phyloP scores from a whole-genome alignment of 2,113 vertebrate species.

The Isurus oxyrinchus region DNA sequence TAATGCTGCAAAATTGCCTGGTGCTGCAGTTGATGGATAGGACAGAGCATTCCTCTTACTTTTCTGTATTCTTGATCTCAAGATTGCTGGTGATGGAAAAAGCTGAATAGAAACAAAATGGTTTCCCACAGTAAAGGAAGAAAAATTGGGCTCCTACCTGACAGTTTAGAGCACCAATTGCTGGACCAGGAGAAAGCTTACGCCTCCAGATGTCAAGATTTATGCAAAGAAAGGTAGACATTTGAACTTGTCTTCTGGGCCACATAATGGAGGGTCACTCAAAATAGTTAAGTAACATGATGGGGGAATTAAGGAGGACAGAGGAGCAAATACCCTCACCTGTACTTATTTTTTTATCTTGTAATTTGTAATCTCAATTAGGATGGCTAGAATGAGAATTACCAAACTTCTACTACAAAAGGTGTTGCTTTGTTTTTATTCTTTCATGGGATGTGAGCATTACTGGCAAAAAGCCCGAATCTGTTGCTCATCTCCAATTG shows the following conservation, averaged over 20 bases:
- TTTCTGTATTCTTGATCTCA: background rate
- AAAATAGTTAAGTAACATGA: background rate
- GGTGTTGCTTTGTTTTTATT: too few species aligned
- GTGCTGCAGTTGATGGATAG: background rate
- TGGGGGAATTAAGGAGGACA: background rate
- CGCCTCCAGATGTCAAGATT: background rate
- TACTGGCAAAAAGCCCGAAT: too few species aligned
- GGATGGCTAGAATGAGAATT: background rate
- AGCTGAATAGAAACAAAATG: background rate
- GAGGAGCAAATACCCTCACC: background rate
- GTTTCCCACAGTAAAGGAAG: background rate
- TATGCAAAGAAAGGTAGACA: background rate
- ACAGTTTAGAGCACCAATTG: background rate
- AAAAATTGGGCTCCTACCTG: background rate
- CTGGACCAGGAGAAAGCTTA: background rate
- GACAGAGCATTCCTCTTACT: background rate
- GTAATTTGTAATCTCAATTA: background rate
- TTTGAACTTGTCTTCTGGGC: background rate
- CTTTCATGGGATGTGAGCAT: too few species aligned
- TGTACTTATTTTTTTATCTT: background rate
- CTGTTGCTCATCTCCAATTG: too few species aligned
- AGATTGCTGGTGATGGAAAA: background rate
- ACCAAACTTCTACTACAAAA: background rate
- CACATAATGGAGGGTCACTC: background rate
- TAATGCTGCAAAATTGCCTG: background rate